Percentiles rank a stretch among this genome's conserved stretches.
phyloP scores from a whole-genome alignment of 2,888 invertebrate genomes.

The Drosophila monieri region DNA sequence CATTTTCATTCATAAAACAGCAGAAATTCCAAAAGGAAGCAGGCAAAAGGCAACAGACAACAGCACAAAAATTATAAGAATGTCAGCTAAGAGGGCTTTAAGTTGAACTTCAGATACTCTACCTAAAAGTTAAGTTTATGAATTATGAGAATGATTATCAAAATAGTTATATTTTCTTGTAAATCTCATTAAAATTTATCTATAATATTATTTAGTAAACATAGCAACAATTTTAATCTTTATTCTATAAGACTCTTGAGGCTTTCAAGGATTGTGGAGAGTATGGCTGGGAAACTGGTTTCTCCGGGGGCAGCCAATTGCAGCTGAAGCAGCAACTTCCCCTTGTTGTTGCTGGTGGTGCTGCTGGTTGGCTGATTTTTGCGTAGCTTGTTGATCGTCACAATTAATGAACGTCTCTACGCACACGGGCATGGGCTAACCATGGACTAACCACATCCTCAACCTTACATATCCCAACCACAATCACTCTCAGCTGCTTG shows the following conservation, averaged over 20 bases:
- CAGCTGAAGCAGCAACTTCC: constrained; percentile 49
- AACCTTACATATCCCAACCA: constrained; percentile 10
- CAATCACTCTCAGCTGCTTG: constrained; percentile 61
- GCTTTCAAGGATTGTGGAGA: constrained; percentile 34
- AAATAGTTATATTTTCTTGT: no score
- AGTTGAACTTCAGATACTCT: constrained; percentile 14
- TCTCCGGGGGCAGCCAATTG: constrained; percentile 35
- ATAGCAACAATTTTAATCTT: no score
- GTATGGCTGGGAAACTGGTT: constrained; percentile 45
- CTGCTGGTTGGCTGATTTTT: constrained; percentile 57
- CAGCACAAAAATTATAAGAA: constrained; percentile 43
- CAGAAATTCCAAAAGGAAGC: constrained; percentile 75
- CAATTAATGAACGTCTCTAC: constrained; percentile 81
- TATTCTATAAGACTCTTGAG: background rate
- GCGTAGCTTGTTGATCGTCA: constrained; percentile 81
- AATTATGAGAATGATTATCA: background rate
- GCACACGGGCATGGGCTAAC: constrained; percentile 60
- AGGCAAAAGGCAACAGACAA: constrained; percentile 46
- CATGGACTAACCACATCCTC: constrained; percentile 47
- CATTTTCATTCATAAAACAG: constrained; percentile 76
- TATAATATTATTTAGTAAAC: background rate
- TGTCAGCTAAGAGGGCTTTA: background rate
- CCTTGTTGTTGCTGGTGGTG: constrained; percentile 27
- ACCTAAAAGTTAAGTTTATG: background rate
- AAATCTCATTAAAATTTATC: background rate